Percentiles rank a stretch among this genome's conserved stretches.
phyloP scores from a whole-genome alignment of 1,140 invertebrate species.

The Mizuhopecten yessoensis region DNA sequence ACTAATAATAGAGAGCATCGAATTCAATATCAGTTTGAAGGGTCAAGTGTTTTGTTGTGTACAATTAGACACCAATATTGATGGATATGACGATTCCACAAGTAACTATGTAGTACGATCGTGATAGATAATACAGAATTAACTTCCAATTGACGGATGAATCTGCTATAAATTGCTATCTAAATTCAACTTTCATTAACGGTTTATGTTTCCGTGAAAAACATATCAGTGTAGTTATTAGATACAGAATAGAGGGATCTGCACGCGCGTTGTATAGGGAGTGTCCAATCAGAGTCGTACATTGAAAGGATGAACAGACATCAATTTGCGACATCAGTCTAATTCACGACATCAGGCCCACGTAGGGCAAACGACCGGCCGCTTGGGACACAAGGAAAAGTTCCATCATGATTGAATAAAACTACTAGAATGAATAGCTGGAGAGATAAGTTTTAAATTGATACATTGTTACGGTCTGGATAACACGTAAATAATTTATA shows the following conservation, averaged over 20 bases:
- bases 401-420: neutral
- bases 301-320: neutral
- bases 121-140: neutral
- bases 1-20: too few relatives aligned
- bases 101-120: neutral
- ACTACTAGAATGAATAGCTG: neutral
- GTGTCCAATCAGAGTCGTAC: neutral
- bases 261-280: neutral
- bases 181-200: neutral
- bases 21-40: too few relatives aligned
- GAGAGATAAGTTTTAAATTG: neutral
- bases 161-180: neutral
- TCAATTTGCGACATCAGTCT: neutral
- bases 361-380: neutral
- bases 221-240: too few relatives aligned
- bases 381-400: neutral
- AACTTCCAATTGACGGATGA: neutral
- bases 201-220: neutral
- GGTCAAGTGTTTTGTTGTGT: too few relatives aligned
- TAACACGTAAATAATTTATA: neutral
- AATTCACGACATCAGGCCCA: neutral
- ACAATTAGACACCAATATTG: too few relatives aligned
- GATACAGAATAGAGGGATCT: too few relatives aligned
- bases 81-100: too few relatives aligned
- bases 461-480: neutral